Evolutionary conservation across 2,888 invertebrate species (phyloP).

Genomic region (Stenolophus ochropezus): DNA sequence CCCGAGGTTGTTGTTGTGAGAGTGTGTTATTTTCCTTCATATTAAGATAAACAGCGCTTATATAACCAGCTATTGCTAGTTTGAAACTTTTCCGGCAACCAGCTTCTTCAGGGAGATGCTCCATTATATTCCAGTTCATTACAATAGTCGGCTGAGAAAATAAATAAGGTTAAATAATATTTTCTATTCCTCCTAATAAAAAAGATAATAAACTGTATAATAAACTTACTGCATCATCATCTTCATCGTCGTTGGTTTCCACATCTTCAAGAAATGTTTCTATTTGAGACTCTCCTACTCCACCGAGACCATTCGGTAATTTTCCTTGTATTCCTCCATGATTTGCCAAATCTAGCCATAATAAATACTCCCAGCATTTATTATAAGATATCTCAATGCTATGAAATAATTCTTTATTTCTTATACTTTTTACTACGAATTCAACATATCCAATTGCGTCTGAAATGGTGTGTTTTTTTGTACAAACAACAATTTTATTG

Average conservation of each 20-base stretch:
- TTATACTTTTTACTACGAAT: conserved; percentile 90
- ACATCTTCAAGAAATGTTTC: conserved; percentile 69
- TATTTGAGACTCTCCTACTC: conserved; percentile 73
- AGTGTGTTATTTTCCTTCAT: conserved; percentile 67
- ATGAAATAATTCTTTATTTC: conserved; percentile 94
- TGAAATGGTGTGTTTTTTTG: conserved; percentile 86
- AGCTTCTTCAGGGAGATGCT: conserved; percentile 84
- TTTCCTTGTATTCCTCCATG: conserved; percentile 83
- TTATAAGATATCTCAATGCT: conserved; percentile 83
- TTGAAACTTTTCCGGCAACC: conserved; percentile 82
- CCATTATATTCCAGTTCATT: conserved; percentile 93
- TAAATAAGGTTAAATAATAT: neutral
- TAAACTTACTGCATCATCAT: conserved; percentile 73
- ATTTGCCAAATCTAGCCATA: conserved; percentile 93
- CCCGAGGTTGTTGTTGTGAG: neutral
- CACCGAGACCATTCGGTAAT: conserved; percentile 78
- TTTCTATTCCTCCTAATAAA: no score
- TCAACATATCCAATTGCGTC: conserved; percentile 95
- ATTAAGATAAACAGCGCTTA: conserved; percentile 82
- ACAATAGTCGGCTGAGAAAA: conserved; percentile 78
- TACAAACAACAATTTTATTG: conserved; percentile 91
- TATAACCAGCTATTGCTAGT: conserved; percentile 86
- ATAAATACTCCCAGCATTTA: conserved; percentile 92
- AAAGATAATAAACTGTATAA: no score
- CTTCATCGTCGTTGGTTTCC: conserved; percentile 68